Percentiles rank a stretch among this genome's conserved stretches.
phyloP scores from a whole-genome alignment of 2,888 invertebrate species.

The Azorinus chamasolen region DNA sequence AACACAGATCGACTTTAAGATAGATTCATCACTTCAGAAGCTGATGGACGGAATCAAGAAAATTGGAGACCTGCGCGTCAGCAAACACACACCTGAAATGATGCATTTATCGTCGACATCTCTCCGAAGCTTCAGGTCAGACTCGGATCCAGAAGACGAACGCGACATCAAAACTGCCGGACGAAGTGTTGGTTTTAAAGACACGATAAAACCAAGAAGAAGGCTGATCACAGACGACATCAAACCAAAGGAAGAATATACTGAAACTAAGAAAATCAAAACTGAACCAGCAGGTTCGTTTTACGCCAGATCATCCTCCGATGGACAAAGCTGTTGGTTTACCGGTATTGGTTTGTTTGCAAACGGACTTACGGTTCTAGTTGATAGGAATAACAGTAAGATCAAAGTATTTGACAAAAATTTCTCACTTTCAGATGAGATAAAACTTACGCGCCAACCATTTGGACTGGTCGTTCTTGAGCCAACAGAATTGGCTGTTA shows the following conservation, averaged over 20 bases:
- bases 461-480: constrained; percentile 58
- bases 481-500: constrained; percentile 53
- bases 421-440: constrained; percentile 45
- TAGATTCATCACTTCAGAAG: constrained; percentile 49
- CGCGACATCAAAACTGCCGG: constrained; percentile 31
- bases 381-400: constrained; percentile 68
- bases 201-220: constrained; percentile 23
- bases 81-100: constrained; percentile 34
- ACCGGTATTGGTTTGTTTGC: constrained; percentile 65
- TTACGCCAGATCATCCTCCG: constrained; percentile 48
- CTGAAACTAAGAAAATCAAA: constrained; percentile 8
- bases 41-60: constrained; percentile 50
- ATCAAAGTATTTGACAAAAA: constrained; percentile 59
- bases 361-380: constrained; percentile 50
- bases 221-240: background rate
- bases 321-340: constrained; percentile 63
- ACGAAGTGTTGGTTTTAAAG: constrained; percentile 6
- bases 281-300: constrained; percentile 32
- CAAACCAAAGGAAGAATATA: background rate
- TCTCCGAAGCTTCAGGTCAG: constrained; percentile 13
- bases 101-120: constrained; percentile 6
- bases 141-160: constrained; percentile 60
- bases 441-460: constrained; percentile 53
- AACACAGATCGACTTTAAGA: constrained; percentile 55
- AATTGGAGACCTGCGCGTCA: constrained; percentile 58